Evolutionary conservation across 2,888 invertebrate genomes (phyloP), one percentile per base, ranked within the genome.

Genomic region (Cheiracanthium punctorium): DNA sequence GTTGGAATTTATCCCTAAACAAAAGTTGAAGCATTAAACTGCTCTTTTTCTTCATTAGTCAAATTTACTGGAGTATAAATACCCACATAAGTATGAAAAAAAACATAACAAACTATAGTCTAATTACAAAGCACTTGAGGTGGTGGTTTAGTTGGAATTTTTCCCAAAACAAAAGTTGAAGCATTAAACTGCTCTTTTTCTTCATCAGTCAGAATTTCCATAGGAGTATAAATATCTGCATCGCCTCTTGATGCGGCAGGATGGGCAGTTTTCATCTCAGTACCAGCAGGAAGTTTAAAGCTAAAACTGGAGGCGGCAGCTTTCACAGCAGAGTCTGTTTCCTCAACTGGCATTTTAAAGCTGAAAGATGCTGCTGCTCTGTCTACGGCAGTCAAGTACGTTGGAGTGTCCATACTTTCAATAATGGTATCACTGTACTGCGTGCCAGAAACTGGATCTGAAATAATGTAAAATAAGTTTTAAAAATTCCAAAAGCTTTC

Each of bases 161-260:
- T 86, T 20, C 85, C 85, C 4, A 86, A 43, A 0, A 75, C 71
- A 52, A 86, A 86, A 20, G 85, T 86, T 10, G 74, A 71, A n/a
- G 85, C 80, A 29, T 43, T 71, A 65, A 80, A 80, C 28, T 86
- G 85, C 28, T 86, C 75, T 64, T 80, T 86, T 28, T 86, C 85
- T 20, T 71, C 32, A n/a, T 43, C 64, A 7, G 80, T 74, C 17
- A 86, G 14, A 10, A 24, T 30, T 10, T 80, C 85, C 12, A 76
- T 33, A n/a, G 80, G 64, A 8, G 75, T 75, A 48, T 86, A 86
- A 52, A 71, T 80, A 17, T 64, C 20, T 29, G 20, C 17, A 14
- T 28, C 64, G 17, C 17, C 24, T 20, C 12, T 52, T 28, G 52
- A 77, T 10, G 17, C 58, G 14, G 33, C 1, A 20, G 28, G 14